These are phyloP conservation scores for Graphium colonna DNA, from an alignment of 2,888 invertebrate species.

Conservation along the genomic window DNA sequence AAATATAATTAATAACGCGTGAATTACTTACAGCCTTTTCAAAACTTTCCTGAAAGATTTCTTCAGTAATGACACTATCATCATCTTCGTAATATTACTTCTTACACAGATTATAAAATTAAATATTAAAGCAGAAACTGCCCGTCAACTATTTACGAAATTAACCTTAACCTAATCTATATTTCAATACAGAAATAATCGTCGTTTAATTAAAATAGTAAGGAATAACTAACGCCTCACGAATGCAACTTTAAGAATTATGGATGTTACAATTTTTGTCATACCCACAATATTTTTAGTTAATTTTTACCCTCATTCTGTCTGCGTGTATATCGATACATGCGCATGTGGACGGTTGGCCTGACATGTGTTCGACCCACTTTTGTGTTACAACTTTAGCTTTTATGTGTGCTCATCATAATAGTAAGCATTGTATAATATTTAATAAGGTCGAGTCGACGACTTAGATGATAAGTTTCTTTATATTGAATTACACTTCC, in stretches of 20 bases:
- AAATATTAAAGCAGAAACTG: slow-evolving; percentile 4
- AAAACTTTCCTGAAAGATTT: slow-evolving; percentile 49
- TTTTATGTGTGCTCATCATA: background rate
- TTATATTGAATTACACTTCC: no score
- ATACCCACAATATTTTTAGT: background rate
- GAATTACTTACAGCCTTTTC: slow-evolving; percentile 52
- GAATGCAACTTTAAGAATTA: background rate
- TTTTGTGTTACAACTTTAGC: slow-evolving; percentile 1
- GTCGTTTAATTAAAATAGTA: slow-evolving; percentile 1
- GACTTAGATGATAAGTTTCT: no score
- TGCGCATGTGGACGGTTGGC: background rate
- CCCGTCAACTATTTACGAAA: slow-evolving; percentile 4
- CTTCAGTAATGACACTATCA: slow-evolving; percentile 42
- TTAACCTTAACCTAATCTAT: background rate
- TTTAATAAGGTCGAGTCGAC: background rate
- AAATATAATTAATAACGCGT: no score
- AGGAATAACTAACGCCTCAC: background rate
- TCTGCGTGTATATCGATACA: background rate
- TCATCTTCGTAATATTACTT: slow-evolving; percentile 27
- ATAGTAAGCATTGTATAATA: background rate
- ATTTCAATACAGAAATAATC: background rate
- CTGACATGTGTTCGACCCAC: slow-evolving; percentile 16
- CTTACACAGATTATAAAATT: slow-evolving; percentile 8
- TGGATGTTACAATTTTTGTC: slow-evolving; percentile 8
- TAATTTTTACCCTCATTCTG: background rate